phyloP scores from a whole-genome alignment of 2,113 vertebrate genomes.

The Ornithorhynchus anatinus region DNA sequence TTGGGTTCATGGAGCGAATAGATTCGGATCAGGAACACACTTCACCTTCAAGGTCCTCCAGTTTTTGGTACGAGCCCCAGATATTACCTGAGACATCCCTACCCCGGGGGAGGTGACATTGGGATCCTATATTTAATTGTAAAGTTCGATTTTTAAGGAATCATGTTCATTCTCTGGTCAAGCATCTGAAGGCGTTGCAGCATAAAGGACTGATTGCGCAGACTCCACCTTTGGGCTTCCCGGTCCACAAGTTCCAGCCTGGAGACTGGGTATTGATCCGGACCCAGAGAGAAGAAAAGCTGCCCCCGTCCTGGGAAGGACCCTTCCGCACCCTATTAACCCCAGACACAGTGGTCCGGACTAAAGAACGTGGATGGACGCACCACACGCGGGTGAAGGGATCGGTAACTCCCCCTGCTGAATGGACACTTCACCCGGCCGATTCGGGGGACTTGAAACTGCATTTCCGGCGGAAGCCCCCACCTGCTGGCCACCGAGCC shows the following conservation, averaged over 20 bases:
- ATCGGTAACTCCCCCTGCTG: accelerated
- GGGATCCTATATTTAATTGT: not conserved
- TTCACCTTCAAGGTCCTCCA: no score
- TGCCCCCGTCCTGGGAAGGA: not conserved
- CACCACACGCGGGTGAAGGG: not conserved
- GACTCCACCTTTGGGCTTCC: not conserved
- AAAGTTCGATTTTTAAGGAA: not conserved
- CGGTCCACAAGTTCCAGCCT: not conserved
- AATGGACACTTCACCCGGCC: no score
- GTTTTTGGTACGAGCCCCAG: no score
- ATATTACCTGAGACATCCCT: no score
- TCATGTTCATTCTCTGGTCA: not conserved
- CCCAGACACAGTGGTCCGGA: not conserved
- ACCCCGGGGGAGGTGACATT: no score
- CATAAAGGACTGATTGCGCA: not conserved
- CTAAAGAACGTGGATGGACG: not conserved
- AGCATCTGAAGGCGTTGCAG: not conserved
- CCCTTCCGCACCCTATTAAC: not conserved
- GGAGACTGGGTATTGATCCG: not conserved
- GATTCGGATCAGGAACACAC: no score
- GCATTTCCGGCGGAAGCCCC: no score
- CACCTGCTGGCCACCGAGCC: no score
- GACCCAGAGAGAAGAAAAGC: not conserved
- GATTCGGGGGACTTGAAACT: no score
- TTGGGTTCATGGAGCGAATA: no score